Base-by-base conservation (phyloP, 2,113 vertebrate genomes). In the Xenotilapia longispinis region DNA sequence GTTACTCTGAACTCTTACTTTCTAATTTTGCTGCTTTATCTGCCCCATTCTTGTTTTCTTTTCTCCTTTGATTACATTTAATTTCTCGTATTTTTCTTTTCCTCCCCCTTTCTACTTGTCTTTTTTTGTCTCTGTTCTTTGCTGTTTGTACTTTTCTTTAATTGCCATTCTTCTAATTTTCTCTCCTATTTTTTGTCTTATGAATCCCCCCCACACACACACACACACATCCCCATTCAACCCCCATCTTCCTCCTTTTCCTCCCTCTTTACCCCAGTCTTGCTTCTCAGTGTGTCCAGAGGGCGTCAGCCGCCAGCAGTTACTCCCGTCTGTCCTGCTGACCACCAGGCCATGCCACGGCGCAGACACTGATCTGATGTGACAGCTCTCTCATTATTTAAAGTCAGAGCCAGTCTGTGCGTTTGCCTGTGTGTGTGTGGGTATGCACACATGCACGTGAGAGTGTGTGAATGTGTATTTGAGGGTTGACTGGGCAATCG, bases 361-460 rank as follows among this genome's bases (percentile, higher is more conserved):
- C 80, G 21, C 81, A 79, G 92, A 94, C 87, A 65, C 91, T 95
- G 88, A 96, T 95, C 42, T 53, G 87, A 94, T 92, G 95, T 95
- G 95, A 94, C 95, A 95, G 95, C 88, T 90, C 92, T 91, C 95
- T 95, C 94, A 95, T 96, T 95, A 96, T 96, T 94, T 94, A 95
- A 95, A 95, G 94, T 92, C 91, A 90, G 82, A 93, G 82, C 83
- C 36, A 33, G 82, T 83, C 82, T 88, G 87, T 84, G 49, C 84
- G 79, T 88, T 53, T 83, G 75, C 14, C 21, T 51, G 11, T 83
- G 75, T 84, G 90, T 85, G 78, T 85, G 63, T 86, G 58, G 49
- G 68, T 49, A 79, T 65, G 81, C 47, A 26, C 55, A 55, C 65
- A 63, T 75, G 45, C 14, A 47, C 1, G 4, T 33, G 40, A 17